Evolutionary conservation across 2,888 invertebrate species (phyloP), one percentile per base, ranked within the genome.

Genomic region (Mesorhabditis spiculigera): DNA sequence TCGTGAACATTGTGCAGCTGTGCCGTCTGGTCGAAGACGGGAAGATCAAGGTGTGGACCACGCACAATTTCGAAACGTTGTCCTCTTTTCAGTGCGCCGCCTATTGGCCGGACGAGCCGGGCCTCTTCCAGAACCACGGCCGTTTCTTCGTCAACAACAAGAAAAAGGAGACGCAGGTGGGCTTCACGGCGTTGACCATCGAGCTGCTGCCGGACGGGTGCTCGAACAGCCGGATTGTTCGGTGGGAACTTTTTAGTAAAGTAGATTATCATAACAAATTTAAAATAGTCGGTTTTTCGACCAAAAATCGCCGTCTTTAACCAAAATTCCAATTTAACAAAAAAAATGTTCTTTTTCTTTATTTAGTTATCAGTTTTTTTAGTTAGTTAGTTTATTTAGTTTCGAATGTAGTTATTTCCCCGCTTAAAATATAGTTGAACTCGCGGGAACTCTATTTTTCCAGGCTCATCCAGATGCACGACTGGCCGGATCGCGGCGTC

Each of bases 121-220:
- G n/a, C 8, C 8, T 13, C n/a, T 28, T 28, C 28, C 28, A 28
- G 28, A 28, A 28, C 28, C 28, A 28, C 28, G 58, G 58, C 8
- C 10, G 58, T 10, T 50, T 13, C n/a, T n/a, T 50, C n/a, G 58
- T 50, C 10, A 50, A 50, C 58, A 50, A 50, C 58, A 50, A 50
- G n/a, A 50, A 50, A n/a, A n/a, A 13, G 58, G 58, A 50, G n/a
- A 10, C 1, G 8, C 10, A 50, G 58, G 58, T 2, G 10, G n/a
- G n/a, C 8, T 50, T 50, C 58, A 50, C 58, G 8, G 10, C n/a
- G n/a, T 50, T n/a, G n/a, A 50, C 58, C 8, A 50, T 50, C n/a
- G 58, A 50, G n/a, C 10, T 50, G 58, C 10, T 50, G 58, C 58
- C 58, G n/a, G n/a, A 50, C n/a, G 58, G n/a, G n/a, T 50, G 58